Base-by-base conservation (phyloP, 2,888 invertebrate species). In the Leptinotarsa tumamoca region DNA sequence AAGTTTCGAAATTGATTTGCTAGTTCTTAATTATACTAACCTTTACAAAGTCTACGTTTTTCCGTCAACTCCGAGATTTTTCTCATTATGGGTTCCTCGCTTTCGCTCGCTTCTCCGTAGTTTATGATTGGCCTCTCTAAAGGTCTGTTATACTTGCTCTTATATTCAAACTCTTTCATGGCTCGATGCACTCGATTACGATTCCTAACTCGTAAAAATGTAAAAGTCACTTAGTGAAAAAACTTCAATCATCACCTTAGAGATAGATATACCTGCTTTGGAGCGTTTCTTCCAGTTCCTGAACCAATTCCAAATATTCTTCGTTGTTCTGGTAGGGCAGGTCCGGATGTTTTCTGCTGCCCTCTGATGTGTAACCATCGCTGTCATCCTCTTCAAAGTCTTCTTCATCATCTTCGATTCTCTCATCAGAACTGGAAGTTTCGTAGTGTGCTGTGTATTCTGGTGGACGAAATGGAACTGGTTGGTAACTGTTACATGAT, bases 261-360 rank as follows among this genome's bases (percentile, higher is more conserved):
- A 43, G 43, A 43, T 33, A 63, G 23, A 23, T 23, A 23, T 63
- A 63, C 63, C 63, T 63, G 43, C 84, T 83, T 4, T 86, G 85
- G n/a, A 89, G 78, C 10, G 86, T 88, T 58, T 87, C 86, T 78
- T 88, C 88, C 21, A 89, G 78, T 79, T 89, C 89, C 66, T 87
- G 83, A 4, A 88, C 85, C 68, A 89, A 76, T 27, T 87, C 84
- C 23, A 85, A 75, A 72, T 87, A 88, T 61, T 88, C 87, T 13
- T 87, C 86, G 18, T 84, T 86, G 68, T 87, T 84, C 80, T 88
- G 88, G 72, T 88, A 88, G 1, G 87, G 86, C 23, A 89, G 80
- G 49, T 86, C 86, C 23, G 43, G 58, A 7, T 63, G 50, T 50
- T 21, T 61, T 21, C 27, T 51, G 23, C 52, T 74, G 43, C 18